Evolutionary conservation across 2,113 vertebrate genomes (phyloP), one percentile per base, ranked within the genome.

Genomic region (Hyperopisus bebe): DNA sequence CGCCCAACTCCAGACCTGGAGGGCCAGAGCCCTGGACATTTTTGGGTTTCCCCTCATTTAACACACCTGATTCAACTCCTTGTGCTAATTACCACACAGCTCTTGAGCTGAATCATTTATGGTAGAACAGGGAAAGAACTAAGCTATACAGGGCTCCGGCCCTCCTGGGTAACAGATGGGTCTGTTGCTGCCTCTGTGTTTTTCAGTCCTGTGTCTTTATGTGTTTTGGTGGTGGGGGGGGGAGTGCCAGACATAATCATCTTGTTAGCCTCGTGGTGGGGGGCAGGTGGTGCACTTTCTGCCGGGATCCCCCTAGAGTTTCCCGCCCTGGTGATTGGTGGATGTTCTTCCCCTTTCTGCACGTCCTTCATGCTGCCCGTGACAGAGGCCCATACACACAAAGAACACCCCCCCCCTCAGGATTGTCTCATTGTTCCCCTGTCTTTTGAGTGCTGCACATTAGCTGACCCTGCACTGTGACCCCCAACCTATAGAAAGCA

Each of bases 111-210:
- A 46, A 46, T 46, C 44, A 46, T 46, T 46, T 46, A 46, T 47
- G 46, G 46, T 47, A 8, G 7, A 47, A 47, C 46, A 47, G 46
- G 46, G 8, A 47, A 47, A 1, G 46, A 47, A 9, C 46, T 47
- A 47, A 47, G 46, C 46, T 47, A 47, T 6, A 46, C 44, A 7
- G 44, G 44, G 44, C 1, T 0, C 44, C 1, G 44, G 44, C 6
- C 44, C 6, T 8, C 62, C 17, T 42, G 86, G 91, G 90, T 92
- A 94, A 93, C 95, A 95, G 94, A 95, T 96, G 95, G 94, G 90
- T 90, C 4, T 70, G 88, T 92, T 91, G 92, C 92, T 93, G 91
- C 90, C 91, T 92, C 90, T 85, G 92, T 93, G 92, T 94, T 94
- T 93, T 90, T 93, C 90, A 91, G 92, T 91, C 91, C 48, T 58